phyloP scores from a whole-genome alignment of 2,113 vertebrate species.

The Istiophorus platypterus region DNA sequence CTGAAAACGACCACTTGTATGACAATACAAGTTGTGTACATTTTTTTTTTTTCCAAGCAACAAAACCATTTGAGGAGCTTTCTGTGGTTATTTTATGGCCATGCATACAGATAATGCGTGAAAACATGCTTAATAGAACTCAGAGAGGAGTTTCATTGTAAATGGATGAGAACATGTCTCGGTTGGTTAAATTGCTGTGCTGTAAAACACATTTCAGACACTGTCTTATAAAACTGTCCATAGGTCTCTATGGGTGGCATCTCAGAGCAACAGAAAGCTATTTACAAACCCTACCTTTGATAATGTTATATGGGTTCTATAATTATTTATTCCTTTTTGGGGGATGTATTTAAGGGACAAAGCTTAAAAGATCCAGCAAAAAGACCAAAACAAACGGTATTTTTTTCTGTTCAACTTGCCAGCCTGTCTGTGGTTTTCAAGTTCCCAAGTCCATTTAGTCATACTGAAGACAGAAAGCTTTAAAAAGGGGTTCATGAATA shows the following conservation, averaged over 20 bases:
- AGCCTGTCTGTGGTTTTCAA: no score
- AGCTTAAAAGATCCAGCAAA: background rate
- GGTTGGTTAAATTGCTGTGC: background rate
- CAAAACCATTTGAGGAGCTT: background rate
- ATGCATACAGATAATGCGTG: background rate
- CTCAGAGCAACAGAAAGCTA: background rate
- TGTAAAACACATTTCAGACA: background rate
- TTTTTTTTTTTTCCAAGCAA: conserved; percentile 4
- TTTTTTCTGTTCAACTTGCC: background rate
- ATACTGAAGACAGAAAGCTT: background rate
- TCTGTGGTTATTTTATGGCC: conserved; percentile 2
- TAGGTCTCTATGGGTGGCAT: background rate
- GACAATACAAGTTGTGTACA: background rate
- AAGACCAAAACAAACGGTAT: background rate
- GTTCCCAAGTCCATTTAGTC: background rate
- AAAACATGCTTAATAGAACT: background rate
- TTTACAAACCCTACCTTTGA: background rate
- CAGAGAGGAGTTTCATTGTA: background rate
- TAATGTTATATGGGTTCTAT: background rate
- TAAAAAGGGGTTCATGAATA: background rate
- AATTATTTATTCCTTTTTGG: background rate
- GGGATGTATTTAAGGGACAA: background rate
- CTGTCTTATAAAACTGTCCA: background rate
- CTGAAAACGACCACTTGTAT: background rate
- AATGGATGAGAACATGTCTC: background rate